phyloP scores from a whole-genome alignment of 2,113 vertebrate species.

The Sciurus niger region DNA sequence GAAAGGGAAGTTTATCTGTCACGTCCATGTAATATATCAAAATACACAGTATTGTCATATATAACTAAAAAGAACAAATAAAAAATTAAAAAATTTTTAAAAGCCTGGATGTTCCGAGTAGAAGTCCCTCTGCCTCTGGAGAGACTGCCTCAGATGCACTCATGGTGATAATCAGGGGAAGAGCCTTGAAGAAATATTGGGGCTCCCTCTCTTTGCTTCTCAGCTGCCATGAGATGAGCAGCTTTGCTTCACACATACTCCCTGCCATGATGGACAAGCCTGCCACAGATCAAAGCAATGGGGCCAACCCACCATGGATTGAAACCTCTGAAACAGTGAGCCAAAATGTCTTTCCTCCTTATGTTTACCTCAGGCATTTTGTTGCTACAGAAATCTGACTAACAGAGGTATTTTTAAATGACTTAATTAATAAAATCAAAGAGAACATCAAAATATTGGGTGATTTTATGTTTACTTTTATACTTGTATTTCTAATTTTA shows the following conservation, averaged over 20 bases:
- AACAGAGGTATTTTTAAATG: background rate
- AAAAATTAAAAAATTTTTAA: too few relatives aligned
- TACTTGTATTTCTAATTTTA: background rate
- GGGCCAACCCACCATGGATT: too few relatives aligned
- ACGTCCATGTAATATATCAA: too few relatives aligned
- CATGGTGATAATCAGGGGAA: too few relatives aligned
- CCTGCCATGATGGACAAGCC: background rate
- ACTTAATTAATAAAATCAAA: conserved; percentile 32
- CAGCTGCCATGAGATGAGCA: background rate
- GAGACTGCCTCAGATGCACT: too few relatives aligned
- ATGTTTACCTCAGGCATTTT: background rate
- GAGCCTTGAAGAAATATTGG: background rate
- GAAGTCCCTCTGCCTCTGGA: too few relatives aligned
- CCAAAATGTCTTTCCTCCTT: background rate
- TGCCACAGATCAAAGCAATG: background rate
- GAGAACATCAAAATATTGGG: background rate
- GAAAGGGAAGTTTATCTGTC: too few relatives aligned
- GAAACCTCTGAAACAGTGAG: too few relatives aligned
- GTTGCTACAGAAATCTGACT: background rate
- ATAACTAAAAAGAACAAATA: too few relatives aligned
- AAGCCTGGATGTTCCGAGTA: too few relatives aligned
- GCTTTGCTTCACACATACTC: background rate
- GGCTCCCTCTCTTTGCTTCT: background rate
- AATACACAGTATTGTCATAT: too few relatives aligned
- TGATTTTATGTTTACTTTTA: background rate